Evolutionary conservation across 2,888 invertebrate genomes (phyloP).

Genomic region (Helicoverpa assulta): DNA sequence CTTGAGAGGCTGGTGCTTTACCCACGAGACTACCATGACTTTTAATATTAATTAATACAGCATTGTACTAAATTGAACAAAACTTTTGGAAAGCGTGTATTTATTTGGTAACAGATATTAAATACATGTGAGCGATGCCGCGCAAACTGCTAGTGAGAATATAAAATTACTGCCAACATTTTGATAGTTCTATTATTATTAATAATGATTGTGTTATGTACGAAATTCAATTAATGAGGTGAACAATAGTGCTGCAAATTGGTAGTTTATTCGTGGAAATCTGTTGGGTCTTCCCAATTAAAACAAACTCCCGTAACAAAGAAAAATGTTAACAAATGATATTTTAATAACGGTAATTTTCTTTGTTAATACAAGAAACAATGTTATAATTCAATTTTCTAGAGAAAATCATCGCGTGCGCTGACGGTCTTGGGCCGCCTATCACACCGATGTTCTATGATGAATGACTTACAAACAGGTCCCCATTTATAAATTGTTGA

Average conservation of each 20-base stretch:
- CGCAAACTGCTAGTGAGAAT: slow-evolving; percentile 8
- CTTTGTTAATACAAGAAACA: slow-evolving; percentile 52
- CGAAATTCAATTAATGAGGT: slow-evolving; percentile 2
- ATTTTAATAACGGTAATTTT: not conserved
- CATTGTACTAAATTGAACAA: not conserved
- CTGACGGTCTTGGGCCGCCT: slow-evolving; percentile 22
- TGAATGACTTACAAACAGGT: slow-evolving; percentile 30
- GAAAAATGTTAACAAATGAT: not conserved
- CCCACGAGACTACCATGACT: too few species aligned
- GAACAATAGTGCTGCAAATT: too few species aligned
- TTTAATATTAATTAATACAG: too few species aligned
- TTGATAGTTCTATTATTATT: slow-evolving; percentile 40
- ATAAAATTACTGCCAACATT: slow-evolving; percentile 34
- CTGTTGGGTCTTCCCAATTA: not conserved
- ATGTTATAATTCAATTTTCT: slow-evolving; percentile 60
- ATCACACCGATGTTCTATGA: slow-evolving; percentile 32
- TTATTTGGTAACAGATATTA: too few species aligned
- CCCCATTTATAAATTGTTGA: slow-evolving; percentile 19
- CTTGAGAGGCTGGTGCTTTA: too few species aligned
- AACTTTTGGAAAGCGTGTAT: too few species aligned
- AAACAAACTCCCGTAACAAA: not conserved
- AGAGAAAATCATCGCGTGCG: slow-evolving; percentile 67
- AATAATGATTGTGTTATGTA: slow-evolving; percentile 24
- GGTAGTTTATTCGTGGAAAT: too few species aligned
- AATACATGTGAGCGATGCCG: too few species aligned